phyloP scores from a whole-genome alignment of 2,888 invertebrate species.

The Dicyrtoma fusca region DNA sequence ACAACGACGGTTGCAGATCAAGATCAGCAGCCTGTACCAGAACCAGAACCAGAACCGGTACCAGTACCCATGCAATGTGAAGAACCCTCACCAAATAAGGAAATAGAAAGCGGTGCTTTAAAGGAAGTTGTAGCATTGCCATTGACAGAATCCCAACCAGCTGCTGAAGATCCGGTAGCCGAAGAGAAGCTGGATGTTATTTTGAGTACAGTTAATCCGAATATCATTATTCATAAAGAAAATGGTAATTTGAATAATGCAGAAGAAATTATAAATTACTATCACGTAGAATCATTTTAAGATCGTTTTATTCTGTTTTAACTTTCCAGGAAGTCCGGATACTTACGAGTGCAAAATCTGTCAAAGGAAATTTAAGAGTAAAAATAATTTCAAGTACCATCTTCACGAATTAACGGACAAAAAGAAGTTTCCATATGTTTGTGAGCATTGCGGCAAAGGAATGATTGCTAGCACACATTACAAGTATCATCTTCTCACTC shows the following conservation, averaged over 20 bases:
- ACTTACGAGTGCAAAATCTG: slow-evolving; percentile 26
- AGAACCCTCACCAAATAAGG: neutral
- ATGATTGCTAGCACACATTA: slow-evolving; percentile 31
- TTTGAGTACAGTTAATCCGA: neutral
- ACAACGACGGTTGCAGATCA: too few species aligned
- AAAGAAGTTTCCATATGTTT: neutral
- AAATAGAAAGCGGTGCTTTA: neutral
- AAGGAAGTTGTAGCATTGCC: too few species aligned
- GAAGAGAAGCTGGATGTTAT: neutral
- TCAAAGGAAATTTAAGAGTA: slow-evolving; percentile 21
- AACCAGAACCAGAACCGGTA: too few species aligned
- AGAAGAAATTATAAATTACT: too few species aligned
- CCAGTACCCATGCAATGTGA: neutral
- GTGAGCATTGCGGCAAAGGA: slow-evolving; percentile 29
- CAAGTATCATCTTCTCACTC: slow-evolving; percentile 25
- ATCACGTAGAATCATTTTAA: too few species aligned
- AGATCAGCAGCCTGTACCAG: too few species aligned
- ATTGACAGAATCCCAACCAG: too few species aligned
- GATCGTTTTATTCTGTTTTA: too few species aligned
- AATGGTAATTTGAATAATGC: too few species aligned
- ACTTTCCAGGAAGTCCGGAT: slow-evolving; percentile 1
- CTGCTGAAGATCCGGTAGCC: neutral
- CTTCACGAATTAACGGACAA: neutral
- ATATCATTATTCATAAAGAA: slow-evolving; percentile 17
- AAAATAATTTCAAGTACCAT: slow-evolving; percentile 33